These are phyloP conservation scores for Cheilosia vulpina DNA, from an alignment of 2,888 invertebrate genomes.

Conservation along the genomic window DNA sequence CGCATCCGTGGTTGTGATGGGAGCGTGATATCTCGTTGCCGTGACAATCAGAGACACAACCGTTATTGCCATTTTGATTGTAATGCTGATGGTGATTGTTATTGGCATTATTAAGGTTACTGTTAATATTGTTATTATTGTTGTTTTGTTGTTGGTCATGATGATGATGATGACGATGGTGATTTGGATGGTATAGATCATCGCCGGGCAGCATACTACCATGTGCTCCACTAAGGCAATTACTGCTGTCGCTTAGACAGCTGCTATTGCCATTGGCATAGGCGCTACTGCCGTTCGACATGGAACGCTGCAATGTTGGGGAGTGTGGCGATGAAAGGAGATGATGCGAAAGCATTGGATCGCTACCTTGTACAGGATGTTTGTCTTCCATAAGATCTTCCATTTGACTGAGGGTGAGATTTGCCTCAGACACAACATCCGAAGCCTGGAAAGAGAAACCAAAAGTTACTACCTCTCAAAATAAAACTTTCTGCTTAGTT, in stretches of 20 bases:
- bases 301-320: constrained; percentile 80
- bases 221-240: constrained; percentile 42
- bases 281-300: constrained; percentile 73
- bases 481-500: not conserved
- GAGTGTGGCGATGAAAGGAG: constrained; percentile 84
- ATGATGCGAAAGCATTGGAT: constrained; percentile 86
- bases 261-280: constrained; percentile 72
- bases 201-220: constrained; percentile 46
- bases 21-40: constrained; percentile 44
- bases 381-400: constrained; percentile 88
- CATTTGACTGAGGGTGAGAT: constrained; percentile 86
- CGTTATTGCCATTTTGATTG: constrained; percentile 56
- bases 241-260: constrained; percentile 57
- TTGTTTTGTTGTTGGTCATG: constrained; percentile 45
- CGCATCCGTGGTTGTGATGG: constrained; percentile 77
- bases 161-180: constrained; percentile 37
- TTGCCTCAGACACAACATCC: constrained; percentile 85
- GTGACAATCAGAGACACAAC: constrained; percentile 68
- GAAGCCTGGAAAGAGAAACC: constrained; percentile 83
- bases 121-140: constrained; percentile 60
- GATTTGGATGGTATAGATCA: constrained; percentile 50
- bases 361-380: constrained; percentile 86
- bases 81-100: constrained; percentile 65
- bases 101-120: constrained; percentile 73
- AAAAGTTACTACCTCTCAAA: not conserved